Evolutionary conservation across 2,888 invertebrate species (phyloP), one percentile per base, ranked within the genome.

Genomic region (Pandemis corylana): DNA sequence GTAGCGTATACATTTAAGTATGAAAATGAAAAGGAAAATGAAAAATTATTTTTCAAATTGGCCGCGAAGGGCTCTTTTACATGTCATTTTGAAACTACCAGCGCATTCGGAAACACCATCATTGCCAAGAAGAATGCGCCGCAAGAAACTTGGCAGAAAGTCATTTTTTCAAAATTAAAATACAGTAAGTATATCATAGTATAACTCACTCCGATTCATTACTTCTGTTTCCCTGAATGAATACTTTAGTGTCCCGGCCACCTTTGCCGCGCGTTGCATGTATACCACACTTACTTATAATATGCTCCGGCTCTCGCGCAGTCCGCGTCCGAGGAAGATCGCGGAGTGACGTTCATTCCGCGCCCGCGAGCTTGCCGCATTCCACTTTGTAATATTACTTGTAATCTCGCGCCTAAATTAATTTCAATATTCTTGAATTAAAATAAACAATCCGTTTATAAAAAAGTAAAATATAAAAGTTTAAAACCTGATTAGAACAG

Each of bases 311-410:
- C 71, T 68, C 67, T 61, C 72, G 65, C 72, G n/a, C 91, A 91
- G 92, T 92, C 82, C 80, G 83, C 83, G 76, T 77, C 83, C 85
- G 87, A 85, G 78, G 76, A 78, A 87, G 86, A 84, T 80, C 84
- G 90, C 86, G 87, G 85, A 78, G 83, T 79, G 87, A 91, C 92
- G 92, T 88, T 73, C 80, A 77, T 77, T 77, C 77, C 80, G 84
- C 78, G 76, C 73, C 76, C 78, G 73, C 76, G 76, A 72, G 68
- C 75, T 74, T 65, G 63, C 66, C 75, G 64, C 44, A 15, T 70
- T 72, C 73, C 67, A 53, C 61, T 44, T 36, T 66, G 64, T 61
- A 20, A 36, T 46, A 64, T 46, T 68, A 71, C 75, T 71, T 77
- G 65, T 82, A 80, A 75, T 85, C 86, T 85, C 87, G 87, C 88